Percentiles rank a stretch among this genome's conserved stretches.
Conservation (phyloP, 2,113 vertebrate species). For the Hemicordylus capensis region DNA sequence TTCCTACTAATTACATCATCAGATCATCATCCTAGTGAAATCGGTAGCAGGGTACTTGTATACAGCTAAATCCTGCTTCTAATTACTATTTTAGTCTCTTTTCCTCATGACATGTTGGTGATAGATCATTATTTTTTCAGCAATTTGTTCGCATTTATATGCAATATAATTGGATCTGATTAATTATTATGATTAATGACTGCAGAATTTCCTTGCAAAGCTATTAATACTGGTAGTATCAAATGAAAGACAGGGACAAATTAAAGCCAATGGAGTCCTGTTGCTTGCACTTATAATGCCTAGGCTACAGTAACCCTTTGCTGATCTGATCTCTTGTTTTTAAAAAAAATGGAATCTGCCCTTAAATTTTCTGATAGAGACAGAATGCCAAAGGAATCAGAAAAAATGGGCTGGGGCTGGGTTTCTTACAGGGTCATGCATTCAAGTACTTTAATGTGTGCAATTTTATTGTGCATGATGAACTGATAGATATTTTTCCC, state of each 20-base stretch:
- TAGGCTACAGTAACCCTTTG: slow-evolving; percentile 78
- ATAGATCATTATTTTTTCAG: slow-evolving; percentile 99
- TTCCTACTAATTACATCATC: slow-evolving; percentile 94
- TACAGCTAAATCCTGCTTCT: slow-evolving; percentile 92
- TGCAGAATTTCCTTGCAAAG: slow-evolving; percentile 87
- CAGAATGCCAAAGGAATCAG: background rate
- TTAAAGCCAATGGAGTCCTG: slow-evolving; percentile 84
- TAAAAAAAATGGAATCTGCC: slow-evolving; percentile 20
- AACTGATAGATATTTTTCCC: background rate
- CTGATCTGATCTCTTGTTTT: slow-evolving; percentile 56
- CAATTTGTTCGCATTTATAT: slow-evolving; percentile 99
- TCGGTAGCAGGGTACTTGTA: slow-evolving; percentile 82
- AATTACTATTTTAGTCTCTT: slow-evolving; percentile 98
- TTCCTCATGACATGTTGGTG: slow-evolving; percentile 94
- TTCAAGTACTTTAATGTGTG: slow-evolving; percentile 1
- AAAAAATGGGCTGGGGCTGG: too few relatives aligned
- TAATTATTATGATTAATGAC: slow-evolving; percentile 99
- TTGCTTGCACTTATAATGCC: slow-evolving; percentile 71
- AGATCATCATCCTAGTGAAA: slow-evolving; percentile 85
- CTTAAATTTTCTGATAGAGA: slow-evolving; percentile 43
- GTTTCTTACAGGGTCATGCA: background rate
- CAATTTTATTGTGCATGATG: slow-evolving; percentile 18
- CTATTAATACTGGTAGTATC: slow-evolving; percentile 92
- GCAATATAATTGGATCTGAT: slow-evolving; percentile 99
- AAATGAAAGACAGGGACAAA: slow-evolving; percentile 89